Evolutionary conservation across 2,888 invertebrate genomes (phyloP).

Genomic region (Chrysotoxum bicinctum): DNA sequence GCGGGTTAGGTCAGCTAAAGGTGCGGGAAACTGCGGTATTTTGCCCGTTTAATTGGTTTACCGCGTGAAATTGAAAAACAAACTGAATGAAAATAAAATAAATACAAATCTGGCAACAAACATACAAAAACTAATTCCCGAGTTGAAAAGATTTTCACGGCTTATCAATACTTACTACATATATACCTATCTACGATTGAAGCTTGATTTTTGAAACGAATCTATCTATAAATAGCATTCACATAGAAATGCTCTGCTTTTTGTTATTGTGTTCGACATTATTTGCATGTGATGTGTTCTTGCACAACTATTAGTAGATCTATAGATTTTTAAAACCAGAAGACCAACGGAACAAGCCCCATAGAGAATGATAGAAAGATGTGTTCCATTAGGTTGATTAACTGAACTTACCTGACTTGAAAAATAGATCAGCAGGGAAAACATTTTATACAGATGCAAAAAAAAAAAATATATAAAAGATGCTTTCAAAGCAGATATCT

Average conservation of each 20-base stretch:
- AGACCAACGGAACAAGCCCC: slow-evolving; percentile 5
- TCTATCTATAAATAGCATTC: slow-evolving; percentile 11
- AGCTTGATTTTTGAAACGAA: slow-evolving; percentile 10
- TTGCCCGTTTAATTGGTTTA: slow-evolving; percentile 4
- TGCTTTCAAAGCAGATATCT: not conserved
- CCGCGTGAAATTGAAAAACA: slow-evolving; percentile 18
- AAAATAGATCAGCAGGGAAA: slow-evolving; percentile 52
- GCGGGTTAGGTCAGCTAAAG: slow-evolving; percentile 38
- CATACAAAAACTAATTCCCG: not conserved
- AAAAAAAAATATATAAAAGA: slow-evolving; percentile 20
- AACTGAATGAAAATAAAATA: not conserved
- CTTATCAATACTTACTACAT: no score
- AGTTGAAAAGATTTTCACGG: slow-evolving; percentile 16
- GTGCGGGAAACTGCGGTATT: not conserved
- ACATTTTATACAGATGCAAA: not conserved
- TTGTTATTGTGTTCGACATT: slow-evolving; percentile 19
- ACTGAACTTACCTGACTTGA: slow-evolving; percentile 64
- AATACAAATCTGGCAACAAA: not conserved
- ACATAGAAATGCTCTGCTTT: slow-evolving; percentile 48
- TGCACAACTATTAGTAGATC: slow-evolving; percentile 1
- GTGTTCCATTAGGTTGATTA: slow-evolving; percentile 72
- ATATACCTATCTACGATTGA: no score
- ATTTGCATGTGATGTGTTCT: slow-evolving; percentile 47
- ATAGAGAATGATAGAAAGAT: slow-evolving; percentile 26
- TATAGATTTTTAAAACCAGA: not conserved